These are phyloP conservation scores for Archips crataeganus DNA, from an alignment of 2,888 invertebrate genomes.

Conservation along the genomic window DNA sequence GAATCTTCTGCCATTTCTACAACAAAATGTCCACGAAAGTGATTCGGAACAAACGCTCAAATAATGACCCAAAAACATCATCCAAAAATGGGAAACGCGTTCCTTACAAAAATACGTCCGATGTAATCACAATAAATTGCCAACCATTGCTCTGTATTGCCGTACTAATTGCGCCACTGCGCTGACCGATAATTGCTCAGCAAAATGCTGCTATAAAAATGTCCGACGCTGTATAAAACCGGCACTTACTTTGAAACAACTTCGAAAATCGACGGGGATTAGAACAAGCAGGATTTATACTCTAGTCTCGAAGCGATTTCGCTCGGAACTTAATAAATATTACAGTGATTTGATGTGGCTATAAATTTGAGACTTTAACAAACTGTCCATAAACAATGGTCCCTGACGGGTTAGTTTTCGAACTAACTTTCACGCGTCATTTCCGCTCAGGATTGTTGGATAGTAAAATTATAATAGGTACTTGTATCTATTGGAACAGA, in stretches of 20 bases:
- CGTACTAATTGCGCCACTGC: constrained; percentile 17
- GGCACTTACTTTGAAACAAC: constrained; percentile 16
- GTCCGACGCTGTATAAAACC: constrained; percentile 1
- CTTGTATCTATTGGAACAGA: too few species aligned
- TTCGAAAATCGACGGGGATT: constrained; percentile 9
- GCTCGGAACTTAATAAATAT: neutral
- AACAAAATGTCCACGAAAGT: too few species aligned
- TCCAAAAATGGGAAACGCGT: neutral
- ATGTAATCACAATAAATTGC: constrained; percentile 25
- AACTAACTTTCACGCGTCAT: neutral
- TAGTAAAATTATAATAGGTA: neutral
- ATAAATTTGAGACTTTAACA: neutral
- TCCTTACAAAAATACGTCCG: neutral
- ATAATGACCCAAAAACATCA: neutral
- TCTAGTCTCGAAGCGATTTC: neutral
- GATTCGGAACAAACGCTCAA: too few species aligned
- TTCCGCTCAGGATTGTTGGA: neutral
- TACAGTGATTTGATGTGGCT: neutral
- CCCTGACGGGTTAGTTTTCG: neutral
- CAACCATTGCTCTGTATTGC: constrained; percentile 24
- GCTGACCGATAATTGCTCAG: constrained; percentile 22
- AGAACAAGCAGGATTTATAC: constrained; percentile 11
- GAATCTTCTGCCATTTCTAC: too few species aligned
- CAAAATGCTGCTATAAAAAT: constrained; percentile 33
- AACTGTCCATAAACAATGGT: neutral